Conservation (phyloP, 2,113 vertebrate species). For the Puntigrus tetrazona region DNA sequence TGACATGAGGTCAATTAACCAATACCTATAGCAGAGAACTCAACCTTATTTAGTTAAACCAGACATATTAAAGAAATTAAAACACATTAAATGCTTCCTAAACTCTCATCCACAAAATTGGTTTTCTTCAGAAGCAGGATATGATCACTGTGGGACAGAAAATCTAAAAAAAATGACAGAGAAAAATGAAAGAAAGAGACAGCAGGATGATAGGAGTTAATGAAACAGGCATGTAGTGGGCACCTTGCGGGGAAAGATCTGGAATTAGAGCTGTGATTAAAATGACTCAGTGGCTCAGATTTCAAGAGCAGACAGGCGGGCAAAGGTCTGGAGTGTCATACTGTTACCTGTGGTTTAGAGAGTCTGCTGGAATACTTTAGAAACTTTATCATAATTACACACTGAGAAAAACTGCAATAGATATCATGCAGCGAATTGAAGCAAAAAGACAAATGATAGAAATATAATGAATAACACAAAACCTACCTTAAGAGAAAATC, state of each 20-base stretch:
- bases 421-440: not conserved
- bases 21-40: not conserved
- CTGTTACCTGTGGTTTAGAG: slow-evolving; percentile 33
- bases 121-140: not conserved
- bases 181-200: slow-evolving; percentile 56
- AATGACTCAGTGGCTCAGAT: slow-evolving; percentile 69
- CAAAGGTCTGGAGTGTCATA: slow-evolving; percentile 61
- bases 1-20: not conserved
- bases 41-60: not conserved
- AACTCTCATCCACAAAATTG: not conserved
- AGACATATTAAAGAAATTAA: not conserved
- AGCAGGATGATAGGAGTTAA: slow-evolving; percentile 68
- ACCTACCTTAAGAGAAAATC: not conserved
- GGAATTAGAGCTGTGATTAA: slow-evolving; percentile 77
- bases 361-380: slow-evolving; percentile 28
- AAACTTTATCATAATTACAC: slow-evolving; percentile 19
- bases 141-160: slow-evolving; percentile 47
- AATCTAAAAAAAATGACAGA: slow-evolving; percentile 66
- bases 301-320: slow-evolving; percentile 50
- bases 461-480: not conserved
- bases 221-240: slow-evolving; percentile 73
- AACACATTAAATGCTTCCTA: not conserved
- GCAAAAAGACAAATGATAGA: not conserved
- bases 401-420: slow-evolving; percentile 11
- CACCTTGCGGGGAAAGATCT: slow-evolving; percentile 73